Evolutionary conservation across 2,797 vertebrate genomes (phyloP).

Genomic region (Melopsittacus undulatus): DNA sequence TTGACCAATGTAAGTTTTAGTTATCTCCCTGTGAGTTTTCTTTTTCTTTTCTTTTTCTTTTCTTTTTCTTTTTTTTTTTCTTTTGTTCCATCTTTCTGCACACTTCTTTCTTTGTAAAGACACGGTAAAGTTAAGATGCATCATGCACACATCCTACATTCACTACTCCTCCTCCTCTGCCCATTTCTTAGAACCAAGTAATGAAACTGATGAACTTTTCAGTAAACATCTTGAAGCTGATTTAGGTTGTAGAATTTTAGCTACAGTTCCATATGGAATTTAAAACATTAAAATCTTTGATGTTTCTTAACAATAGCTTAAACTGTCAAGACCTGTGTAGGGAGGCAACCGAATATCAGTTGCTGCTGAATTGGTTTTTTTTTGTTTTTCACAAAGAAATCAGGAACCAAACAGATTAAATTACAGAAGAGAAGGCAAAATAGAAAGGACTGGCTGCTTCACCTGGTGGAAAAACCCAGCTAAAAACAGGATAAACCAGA

Average conservation of each 20-base stretch:
- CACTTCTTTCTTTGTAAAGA: background rate
- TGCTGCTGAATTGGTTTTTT: background rate
- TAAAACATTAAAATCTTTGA: background rate
- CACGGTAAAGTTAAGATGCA: background rate
- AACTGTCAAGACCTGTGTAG: background rate
- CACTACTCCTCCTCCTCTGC: background rate
- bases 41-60: fast-evolving
- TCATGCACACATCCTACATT: fast-evolving
- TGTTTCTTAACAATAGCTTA: background rate
- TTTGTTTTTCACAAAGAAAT: background rate
- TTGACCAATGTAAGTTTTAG: conserved; percentile 88
- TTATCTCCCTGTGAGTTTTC: background rate
- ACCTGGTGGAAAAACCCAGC: background rate
- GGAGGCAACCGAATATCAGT: background rate
- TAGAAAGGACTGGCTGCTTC: background rate
- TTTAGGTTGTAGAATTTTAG: background rate
- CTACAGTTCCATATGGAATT: background rate
- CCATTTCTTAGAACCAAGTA: background rate
- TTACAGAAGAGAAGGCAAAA: conserved; percentile 1
- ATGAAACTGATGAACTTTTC: background rate
- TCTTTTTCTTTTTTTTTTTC: fast-evolving
- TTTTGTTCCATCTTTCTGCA: background rate
- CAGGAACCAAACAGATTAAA: background rate
- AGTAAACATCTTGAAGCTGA: background rate
- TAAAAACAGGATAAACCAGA: background rate